Base-by-base conservation (phyloP, 2,113 vertebrate species). In the Grantiella picta region DNA sequence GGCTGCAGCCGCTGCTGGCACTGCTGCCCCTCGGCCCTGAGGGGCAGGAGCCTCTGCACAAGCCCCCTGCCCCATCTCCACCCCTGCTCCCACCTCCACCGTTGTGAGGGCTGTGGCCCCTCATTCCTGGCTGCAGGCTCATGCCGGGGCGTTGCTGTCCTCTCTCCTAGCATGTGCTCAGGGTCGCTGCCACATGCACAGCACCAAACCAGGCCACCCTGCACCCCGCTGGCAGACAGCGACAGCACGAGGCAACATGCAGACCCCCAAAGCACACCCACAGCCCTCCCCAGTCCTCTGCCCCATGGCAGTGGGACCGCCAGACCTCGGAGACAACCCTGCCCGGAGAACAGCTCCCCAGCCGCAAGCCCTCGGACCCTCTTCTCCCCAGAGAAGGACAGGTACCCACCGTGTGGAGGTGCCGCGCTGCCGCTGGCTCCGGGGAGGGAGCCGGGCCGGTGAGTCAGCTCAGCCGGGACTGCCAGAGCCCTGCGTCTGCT, bases 391-490 rank as follows among this genome's bases (percentile, higher is more conserved):
- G 45, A 10, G 78, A 50, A 75, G 54, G 36, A 86, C 42, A 12
- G 66, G 72, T 56, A 95, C 92, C 68, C 84, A 94, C 94, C 94
- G 60, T 92, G 86, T 28, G 25, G 31, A 73, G 80, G 91, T 63
- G 78, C 68, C 36, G 86, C 63, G 15, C 73, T 56, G 65, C 61
- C 4, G 45, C 89, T 20, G 82, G 44, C 79, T 76, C 33, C 2
- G 2, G 38, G 66, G 69, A 71, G 47, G 89, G 77, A 75, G 75
- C 72, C 24, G 2, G 47, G 44, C 50, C 10, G 5, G 33, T 94
- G 97, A 95, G 84, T 95, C 96, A 94, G 93, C 76, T 20, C 69
- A 25, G 82, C 71, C 7, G 7, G 84, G 71, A 38, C 72, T 95
- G 96, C 94, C 96, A 70, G 94, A 45, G 86, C 85, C 89, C 82